Conservation (phyloP, 2,888 invertebrate species). For the Dolichopus griseipennis region DNA sequence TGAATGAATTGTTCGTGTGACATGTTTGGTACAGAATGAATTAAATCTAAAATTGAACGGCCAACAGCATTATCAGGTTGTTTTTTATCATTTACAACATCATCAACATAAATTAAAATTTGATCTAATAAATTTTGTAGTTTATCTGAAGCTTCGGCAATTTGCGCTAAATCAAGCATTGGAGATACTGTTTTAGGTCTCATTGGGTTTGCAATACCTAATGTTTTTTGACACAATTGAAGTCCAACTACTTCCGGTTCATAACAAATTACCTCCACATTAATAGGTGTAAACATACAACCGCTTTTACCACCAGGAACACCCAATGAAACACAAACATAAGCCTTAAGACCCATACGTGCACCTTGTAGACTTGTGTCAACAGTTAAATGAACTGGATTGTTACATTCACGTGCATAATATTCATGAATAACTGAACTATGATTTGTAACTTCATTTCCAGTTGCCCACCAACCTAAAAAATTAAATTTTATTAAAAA, state of each 20-base stretch:
- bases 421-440: constrained; percentile 97
- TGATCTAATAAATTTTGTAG: constrained; percentile 68
- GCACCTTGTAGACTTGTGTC: constrained; percentile 83
- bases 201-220: constrained; percentile 47
- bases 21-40: constrained; percentile 87
- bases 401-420: constrained; percentile 87
- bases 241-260: constrained; percentile 82
- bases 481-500: constrained; percentile 14
- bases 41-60: constrained; percentile 78
- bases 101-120: constrained; percentile 79
- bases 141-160: constrained; percentile 74
- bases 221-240: constrained; percentile 77
- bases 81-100: constrained; percentile 72
- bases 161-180: constrained; percentile 65
- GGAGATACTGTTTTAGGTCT: constrained; percentile 58
- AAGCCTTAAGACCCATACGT: constrained; percentile 90
- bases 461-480: constrained; percentile 94
- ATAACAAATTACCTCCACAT: constrained; percentile 79
- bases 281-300: constrained; percentile 93
- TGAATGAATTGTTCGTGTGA: constrained; percentile 81
- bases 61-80: constrained; percentile 81
- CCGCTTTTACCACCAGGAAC: constrained; percentile 90
- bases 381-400: constrained; percentile 90
- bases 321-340: constrained; percentile 85
- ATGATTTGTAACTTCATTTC: constrained; percentile 93